Conservation (phyloP, 2,113 vertebrate species). For the Rostratula benghalensis region DNA sequence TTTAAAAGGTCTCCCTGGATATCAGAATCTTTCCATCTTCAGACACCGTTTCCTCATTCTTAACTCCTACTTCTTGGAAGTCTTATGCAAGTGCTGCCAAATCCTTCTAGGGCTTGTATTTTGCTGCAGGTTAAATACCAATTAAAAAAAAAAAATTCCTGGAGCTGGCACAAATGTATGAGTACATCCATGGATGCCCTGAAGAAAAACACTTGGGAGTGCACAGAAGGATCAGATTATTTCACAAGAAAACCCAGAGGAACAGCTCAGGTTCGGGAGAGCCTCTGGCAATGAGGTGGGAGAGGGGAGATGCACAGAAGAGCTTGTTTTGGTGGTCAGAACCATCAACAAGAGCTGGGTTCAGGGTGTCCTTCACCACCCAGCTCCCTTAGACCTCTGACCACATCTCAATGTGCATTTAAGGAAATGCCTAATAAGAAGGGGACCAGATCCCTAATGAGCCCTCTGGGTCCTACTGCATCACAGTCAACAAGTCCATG, state of each 20-base stretch:
- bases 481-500: not conserved
- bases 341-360: not conserved
- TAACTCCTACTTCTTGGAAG: conserved; percentile 2
- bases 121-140: not conserved
- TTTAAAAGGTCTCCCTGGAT: not conserved
- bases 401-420: accelerated
- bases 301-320: not conserved
- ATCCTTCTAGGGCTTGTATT: not conserved
- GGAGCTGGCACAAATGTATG: not conserved
- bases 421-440: not conserved
- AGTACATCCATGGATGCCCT: not conserved
- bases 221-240: not conserved
- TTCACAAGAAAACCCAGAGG: not conserved
- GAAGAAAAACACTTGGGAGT: not conserved
- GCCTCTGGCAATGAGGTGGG: not conserved
- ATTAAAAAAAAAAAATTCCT: not conserved
- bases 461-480: not conserved
- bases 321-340: not conserved
- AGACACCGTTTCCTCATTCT: not conserved
- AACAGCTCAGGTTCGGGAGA: not conserved
- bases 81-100: not conserved
- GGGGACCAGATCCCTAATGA: not conserved
- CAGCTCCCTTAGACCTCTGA: not conserved
- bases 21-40: not conserved
- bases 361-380: not conserved